Percentiles rank a stretch among this genome's conserved stretches.
These are phyloP conservation scores for Decapterus maruadsi DNA, from an alignment of 2,797 vertebrate genomes.

Conservation along the genomic window DNA sequence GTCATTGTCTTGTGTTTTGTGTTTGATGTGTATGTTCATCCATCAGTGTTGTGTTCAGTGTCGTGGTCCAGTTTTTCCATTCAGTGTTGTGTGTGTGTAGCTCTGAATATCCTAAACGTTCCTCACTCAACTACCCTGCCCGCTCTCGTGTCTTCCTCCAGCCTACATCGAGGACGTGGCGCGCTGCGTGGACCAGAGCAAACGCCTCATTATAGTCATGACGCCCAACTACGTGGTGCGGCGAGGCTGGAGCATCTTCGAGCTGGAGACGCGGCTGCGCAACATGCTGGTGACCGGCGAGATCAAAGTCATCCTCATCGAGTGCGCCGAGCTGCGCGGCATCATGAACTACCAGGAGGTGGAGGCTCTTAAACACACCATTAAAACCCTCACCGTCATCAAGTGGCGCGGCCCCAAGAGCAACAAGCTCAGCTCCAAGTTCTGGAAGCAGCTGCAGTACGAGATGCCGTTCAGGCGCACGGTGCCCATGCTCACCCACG, in stretches of 20 bases:
- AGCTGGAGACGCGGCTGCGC: constrained; percentile 97
- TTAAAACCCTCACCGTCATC: constrained; percentile 98
- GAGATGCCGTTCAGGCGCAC: constrained; percentile 99
- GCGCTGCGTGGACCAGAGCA: constrained; percentile 98
- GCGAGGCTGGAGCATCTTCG: constrained; percentile 99
- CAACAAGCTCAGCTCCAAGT: constrained; percentile 98
- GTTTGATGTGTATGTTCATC: constrained; percentile 64
- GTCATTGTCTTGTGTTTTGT: constrained; percentile 74
- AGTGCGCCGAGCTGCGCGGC: constrained; percentile 96
- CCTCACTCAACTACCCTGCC: neutral
- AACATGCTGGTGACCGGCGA: constrained; percentile 97
- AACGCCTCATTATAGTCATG: constrained; percentile 98
- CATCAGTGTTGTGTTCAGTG: constrained; percentile 53
- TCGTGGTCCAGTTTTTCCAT: constrained; percentile 33
- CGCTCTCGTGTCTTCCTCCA: constrained; percentile 42
- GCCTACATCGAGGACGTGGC: constrained; percentile 99
- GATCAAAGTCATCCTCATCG: constrained; percentile 99
- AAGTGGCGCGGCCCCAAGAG: constrained; percentile 97
- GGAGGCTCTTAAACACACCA: constrained; percentile 97
- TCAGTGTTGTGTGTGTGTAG: constrained; percentile 6
- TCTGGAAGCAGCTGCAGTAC: constrained; percentile 99
- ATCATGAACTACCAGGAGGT: constrained; percentile 99
- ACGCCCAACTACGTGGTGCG: constrained; percentile 98
- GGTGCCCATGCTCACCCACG: constrained; percentile 93
- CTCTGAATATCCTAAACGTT: constrained; percentile 7